Evolutionary conservation across 2,113 vertebrate genomes (phyloP), one percentile per base, ranked within the genome.

Genomic region (Pterocles orientalis): DNA sequence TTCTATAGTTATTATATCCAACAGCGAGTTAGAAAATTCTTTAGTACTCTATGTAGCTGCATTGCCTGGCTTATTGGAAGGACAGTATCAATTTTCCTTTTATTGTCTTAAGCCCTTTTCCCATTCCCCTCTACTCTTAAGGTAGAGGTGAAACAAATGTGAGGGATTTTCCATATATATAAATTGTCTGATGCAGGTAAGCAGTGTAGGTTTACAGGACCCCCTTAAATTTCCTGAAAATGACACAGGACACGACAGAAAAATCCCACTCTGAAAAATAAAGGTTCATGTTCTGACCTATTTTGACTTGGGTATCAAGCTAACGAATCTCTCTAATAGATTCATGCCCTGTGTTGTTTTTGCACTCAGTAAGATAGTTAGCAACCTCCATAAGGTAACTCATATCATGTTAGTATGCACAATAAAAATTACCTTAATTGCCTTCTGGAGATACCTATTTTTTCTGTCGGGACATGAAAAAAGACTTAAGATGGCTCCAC

Each of bases 141-240:
- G 9, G 24, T 18, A 92, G 23, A 89, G 6, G 8, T 51, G 26
- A 88, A 83, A 47, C 2, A 80, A 62, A 66, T 21, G 6, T 26
- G 23, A 6, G 0, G 0, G 0, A 11, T 66, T 39, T 54, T 18
- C 31, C 13, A 24, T 58, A 45, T 54, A 14, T 2, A 24, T 41
- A 73, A 70, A 62, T 43, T 66, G 4, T 23, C 7, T 47, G 25
- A 82, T 43, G 12, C 10, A 64, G 23, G 8, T 34, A 66, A 66
- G 8, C 8, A 54, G 3, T n/a, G 19, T 20, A 80, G 17, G 17
- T 15, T 50, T 70, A n/a, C 6, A 57, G 3, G 1, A 9, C 34
- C 12, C 9, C 24, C 25, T 82, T 58, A 73, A 6, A 41, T 58
- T 82, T 78, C n/a, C 51, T 48, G 45, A 73, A 83, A 88, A 78